Percentiles rank a stretch among this genome's conserved stretches.
These are phyloP conservation scores for Elgaria multicarinata DNA, from an alignment of 2,113 vertebrate species.

Conservation along the genomic window DNA sequence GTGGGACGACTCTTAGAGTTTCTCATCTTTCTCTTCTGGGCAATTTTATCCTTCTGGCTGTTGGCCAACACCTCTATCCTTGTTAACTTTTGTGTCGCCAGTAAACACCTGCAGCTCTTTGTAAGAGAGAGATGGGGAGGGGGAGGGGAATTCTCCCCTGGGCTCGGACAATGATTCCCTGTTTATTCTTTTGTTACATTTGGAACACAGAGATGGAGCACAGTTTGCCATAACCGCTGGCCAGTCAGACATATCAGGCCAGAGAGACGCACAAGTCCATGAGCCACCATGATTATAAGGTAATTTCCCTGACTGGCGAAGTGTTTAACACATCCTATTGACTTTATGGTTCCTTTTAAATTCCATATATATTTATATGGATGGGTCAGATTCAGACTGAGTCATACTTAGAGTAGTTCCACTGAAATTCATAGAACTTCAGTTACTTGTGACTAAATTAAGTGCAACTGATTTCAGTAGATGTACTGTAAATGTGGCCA, in stretches of 20 bases:
- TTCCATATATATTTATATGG: background rate
- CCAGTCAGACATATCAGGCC: background rate
- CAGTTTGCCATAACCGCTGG: slow-evolving; percentile 25
- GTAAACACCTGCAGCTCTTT: slow-evolving; percentile 73
- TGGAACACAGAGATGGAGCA: background rate
- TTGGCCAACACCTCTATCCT: slow-evolving; percentile 67
- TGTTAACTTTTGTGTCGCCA: slow-evolving; percentile 64
- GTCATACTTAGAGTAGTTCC: no score
- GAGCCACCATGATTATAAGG: background rate
- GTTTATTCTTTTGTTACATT: slow-evolving; percentile 45
- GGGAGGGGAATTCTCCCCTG: slow-evolving; percentile 34
- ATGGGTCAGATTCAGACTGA: no score
- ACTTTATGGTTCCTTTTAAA: background rate
- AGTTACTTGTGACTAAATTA: no score
- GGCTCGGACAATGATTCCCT: slow-evolving; percentile 58
- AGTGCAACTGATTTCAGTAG: no score
- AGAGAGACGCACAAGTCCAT: background rate
- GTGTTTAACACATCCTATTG: background rate
- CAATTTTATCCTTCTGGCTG: slow-evolving; percentile 69
- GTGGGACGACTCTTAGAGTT: slow-evolving; percentile 62
- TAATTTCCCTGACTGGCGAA: background rate
- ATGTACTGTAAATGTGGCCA: no score
- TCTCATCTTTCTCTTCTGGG: slow-evolving; percentile 64
- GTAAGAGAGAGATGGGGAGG: background rate
- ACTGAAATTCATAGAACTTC: no score